A percentile compares a stretch with the other conserved stretches of the same genome.
Conservation (phyloP, 2,113 vertebrate genomes). For the rabbit (Oryctolagus cuniculus) region mOryCun1.1 NC_091445.1:4426501-4427000, state of each 20-base stretch:
- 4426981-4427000: background rate
- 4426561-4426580: too few relatives aligned
- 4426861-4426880: conserved; percentile 13
- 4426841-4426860: conserved; percentile 48
- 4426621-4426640: too few relatives aligned
- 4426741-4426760: background rate
- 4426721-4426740: too few relatives aligned
- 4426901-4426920: conserved; percentile 44
- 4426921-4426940: conserved; percentile 66
- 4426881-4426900: conserved; percentile 70
- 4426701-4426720: too few relatives aligned
- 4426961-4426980: background rate
- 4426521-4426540: too few relatives aligned
- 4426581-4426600: too few relatives aligned
- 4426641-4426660: too few relatives aligned
- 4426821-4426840: conserved; percentile 25
- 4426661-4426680: too few relatives aligned
- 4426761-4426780: background rate
- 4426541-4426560: too few relatives aligned
- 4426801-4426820: conserved; percentile 27
- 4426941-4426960: conserved; percentile 53
- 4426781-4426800: background rate
- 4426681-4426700: too few relatives aligned
- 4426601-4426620: too few relatives aligned
- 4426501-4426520: too few relatives aligned